Percentiles rank a stretch among this genome's conserved stretches.
These are phyloP conservation scores for Neoitamus cyanurus DNA, from an alignment of 2,888 invertebrate species.

Conservation along the genomic window DNA sequence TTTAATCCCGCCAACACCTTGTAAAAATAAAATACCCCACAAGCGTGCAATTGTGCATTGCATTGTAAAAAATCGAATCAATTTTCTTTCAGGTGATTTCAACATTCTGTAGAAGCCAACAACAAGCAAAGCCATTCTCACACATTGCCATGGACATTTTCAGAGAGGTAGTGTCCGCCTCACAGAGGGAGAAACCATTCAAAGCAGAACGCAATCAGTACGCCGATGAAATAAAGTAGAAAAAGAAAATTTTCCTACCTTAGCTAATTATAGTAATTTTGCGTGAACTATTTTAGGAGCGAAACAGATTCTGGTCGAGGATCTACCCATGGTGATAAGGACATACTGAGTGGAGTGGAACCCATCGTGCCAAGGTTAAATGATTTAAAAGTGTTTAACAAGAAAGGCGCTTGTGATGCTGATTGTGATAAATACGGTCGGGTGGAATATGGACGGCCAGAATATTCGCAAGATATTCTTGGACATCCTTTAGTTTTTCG, in stretches of 20 bases:
- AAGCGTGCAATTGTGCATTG: background rate
- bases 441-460: constrained; percentile 46
- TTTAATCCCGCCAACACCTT: background rate
- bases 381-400: constrained; percentile 43
- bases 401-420: background rate
- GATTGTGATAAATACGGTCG: constrained; percentile 47
- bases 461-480: constrained; percentile 15
- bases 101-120: constrained; percentile 69
- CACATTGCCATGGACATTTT: constrained; percentile 73
- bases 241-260: background rate
- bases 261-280: background rate
- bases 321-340: constrained; percentile 52
- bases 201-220: constrained; percentile 19
- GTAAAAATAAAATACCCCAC: background rate
- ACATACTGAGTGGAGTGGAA: constrained; percentile 12
- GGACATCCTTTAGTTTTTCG: constrained; percentile 48
- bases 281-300: background rate
- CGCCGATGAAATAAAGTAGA: constrained; percentile 31
- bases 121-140: constrained; percentile 71
- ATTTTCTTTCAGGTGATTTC: constrained; percentile 69
- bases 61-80: background rate
- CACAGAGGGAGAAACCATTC: constrained; percentile 24
- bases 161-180: constrained; percentile 65
- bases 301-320: constrained; percentile 55
- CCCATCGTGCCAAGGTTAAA: background rate